Conservation (phyloP, 2,797 vertebrate genomes). For the Cyclura pinguis region DNA sequence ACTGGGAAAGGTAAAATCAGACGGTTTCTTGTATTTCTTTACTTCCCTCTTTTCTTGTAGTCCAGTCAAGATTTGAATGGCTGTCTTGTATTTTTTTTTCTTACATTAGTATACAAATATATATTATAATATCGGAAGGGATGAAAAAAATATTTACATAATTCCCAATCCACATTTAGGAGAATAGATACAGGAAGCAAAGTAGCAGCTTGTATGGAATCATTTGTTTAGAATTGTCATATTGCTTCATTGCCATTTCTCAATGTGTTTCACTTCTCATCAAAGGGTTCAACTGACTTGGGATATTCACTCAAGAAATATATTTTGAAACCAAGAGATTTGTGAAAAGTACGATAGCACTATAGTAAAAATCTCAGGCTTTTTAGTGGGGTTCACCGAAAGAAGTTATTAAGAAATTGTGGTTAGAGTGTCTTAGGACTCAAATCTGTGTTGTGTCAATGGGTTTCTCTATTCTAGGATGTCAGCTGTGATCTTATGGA, state of each 20-base stretch:
- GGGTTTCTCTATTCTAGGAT: neutral
- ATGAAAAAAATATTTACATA: neutral
- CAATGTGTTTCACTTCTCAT: neutral
- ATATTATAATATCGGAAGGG: neutral
- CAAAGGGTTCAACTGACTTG: neutral
- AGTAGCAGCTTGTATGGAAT: neutral
- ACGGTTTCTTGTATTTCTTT: neutral
- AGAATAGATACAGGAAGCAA: neutral
- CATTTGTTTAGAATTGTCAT: neutral
- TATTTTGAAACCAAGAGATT: neutral
- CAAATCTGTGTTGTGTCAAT: neutral
- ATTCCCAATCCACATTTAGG: neutral
- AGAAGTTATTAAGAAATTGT: neutral
- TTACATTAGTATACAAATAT: neutral
- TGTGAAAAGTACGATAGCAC: neutral
- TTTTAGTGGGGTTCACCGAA: neutral
- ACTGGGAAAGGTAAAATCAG: neutral
- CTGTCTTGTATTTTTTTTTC: neutral
- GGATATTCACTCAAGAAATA: neutral
- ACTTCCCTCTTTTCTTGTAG: neutral
- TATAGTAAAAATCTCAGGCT: no score
- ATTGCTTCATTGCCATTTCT: neutral
- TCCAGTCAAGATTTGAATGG: neutral
- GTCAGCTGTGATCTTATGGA: neutral
- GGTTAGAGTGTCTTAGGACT: no score